These are phyloP conservation scores for Eumeta japonica DNA, from an alignment of 1,140 invertebrate genomes.

Conservation along the genomic window DNA sequence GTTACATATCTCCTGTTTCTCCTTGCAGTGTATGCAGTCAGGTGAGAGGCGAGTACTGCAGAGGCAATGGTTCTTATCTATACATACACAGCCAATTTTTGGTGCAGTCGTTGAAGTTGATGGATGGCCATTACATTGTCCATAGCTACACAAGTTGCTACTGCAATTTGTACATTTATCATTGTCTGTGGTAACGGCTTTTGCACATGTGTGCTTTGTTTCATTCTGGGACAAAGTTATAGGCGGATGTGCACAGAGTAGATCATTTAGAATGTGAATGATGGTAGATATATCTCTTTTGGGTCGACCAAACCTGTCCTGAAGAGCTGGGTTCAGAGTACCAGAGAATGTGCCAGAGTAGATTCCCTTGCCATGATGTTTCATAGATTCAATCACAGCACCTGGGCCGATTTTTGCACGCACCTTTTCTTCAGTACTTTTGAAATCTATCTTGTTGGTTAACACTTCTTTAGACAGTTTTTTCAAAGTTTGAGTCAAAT, in stretches of 20 bases:
- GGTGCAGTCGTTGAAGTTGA: no score
- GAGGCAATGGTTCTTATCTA: constrained; percentile 2
- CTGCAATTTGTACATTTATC: neutral
- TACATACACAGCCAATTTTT: constrained; percentile 6
- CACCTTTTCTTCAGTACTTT: constrained; percentile 48
- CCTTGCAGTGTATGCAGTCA: constrained; percentile 27
- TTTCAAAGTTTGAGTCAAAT: constrained; percentile 86
- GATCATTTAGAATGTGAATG: constrained; percentile 92
- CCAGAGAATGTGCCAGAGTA: constrained; percentile 83
- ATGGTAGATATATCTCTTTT: constrained; percentile 91
- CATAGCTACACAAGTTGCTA: no score
- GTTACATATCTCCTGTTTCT: constrained; percentile 27
- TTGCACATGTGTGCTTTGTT: constrained; percentile 29
- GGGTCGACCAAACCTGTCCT: constrained; percentile 85
- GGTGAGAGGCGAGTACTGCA: constrained; percentile 22
- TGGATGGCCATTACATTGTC: no score
- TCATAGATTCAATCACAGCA: constrained; percentile 90
- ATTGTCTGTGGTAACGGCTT: constrained; percentile 1
- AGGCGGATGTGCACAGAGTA: constrained; percentile 83
- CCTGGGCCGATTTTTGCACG: constrained; percentile 64
- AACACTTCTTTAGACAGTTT: constrained; percentile 87
- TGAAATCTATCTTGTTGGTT: constrained; percentile 63
- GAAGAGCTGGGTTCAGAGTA: constrained; percentile 89
- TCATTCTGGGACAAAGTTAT: constrained; percentile 43
- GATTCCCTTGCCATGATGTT: constrained; percentile 88